Base-by-base conservation (phyloP, 2,888 invertebrate genomes). In the Caenorhabditis doughertyi region DNA sequence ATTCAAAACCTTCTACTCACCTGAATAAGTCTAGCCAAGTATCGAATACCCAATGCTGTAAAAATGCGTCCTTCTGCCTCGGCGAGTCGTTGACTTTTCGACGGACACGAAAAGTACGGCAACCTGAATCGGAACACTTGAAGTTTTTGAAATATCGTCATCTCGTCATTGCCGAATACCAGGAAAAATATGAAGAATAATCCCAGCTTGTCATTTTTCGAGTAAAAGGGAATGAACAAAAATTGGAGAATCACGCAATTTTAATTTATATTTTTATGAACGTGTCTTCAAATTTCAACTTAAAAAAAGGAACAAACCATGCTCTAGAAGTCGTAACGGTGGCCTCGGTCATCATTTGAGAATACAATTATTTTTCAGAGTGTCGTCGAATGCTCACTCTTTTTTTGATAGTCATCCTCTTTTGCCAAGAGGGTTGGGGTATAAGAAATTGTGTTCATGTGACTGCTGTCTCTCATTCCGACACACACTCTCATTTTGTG, bases 41-140 rank as follows among this genome's bases (percentile, higher is more conserved):
- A 79, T 42, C 49, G 39, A 39, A 80, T 77, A 2, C 80, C 80
- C 0, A 80, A 39, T 5, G 71, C 70, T 7, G 80, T 55, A 3
- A 83, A 44, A 25, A 83, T 77, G 3, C 72, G 58, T 27, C 44
- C 60, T 62, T 83, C 83, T 4, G 80, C 71, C 35, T 83, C 80
- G 9, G 74, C 80, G 8, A 83, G 25, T 53, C 70, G 29, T 18
- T 83, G 60, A 35, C 64, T 65, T 73, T 82, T 77, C 58, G 77
- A 62, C 9, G 64, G 55, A 47, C 70, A 68, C 32, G 74, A 70
- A 44, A 81, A 81, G n/a, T 29, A 60, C 29, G 81, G 71, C 35
- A 81, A 56, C 81, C 81, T 81, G 70, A 51, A 60, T 35, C n/a
- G 47, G 21, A 47, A 62, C 16, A 13, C 18, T 42, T 58, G 29